Evolutionary conservation across 2,113 vertebrate genomes (phyloP), one percentile per base, ranked within the genome.

Genomic region (Ammodytes marinus): DNA sequence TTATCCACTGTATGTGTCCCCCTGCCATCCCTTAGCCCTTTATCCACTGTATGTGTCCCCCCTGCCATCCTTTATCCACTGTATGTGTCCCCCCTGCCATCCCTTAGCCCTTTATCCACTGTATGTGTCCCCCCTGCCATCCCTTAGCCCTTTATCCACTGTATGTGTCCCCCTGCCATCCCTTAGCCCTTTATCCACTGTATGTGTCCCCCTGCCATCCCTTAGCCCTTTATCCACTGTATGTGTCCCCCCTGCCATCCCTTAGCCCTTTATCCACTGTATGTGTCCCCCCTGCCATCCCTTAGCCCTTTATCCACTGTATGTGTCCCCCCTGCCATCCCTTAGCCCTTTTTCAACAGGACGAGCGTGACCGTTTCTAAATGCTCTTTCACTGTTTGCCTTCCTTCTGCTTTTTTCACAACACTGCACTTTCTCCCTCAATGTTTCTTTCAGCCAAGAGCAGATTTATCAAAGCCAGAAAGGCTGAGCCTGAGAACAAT

Each of bases 391-490:
- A 5, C 10, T 17, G 6, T 11, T 40, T 67, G 1, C 9, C 50
- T 15, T 57, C 11, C 45, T 43, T 19, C 10, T 70, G 17, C 15
- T 37, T 27, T 11, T 43, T 4, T 60, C 6, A 19, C 5, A 8
- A 40, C 57, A 19, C 27, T 9, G 42, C 17, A 5, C 64, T 50
- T 67, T 67, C 27, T 59, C 3, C 14, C 37, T 1, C 11, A 8
- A 43, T 11, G 6, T 60, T 50, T 37, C 46, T 19, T 66, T 4
- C 81, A 82, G n/a, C 66, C 73, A 93, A 82, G 84, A 79, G 65
- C 79, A 95, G 91, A 79, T 97, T 96, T 93, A 76, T 95, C 78
- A 96, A 96, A 94, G 12, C 74, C 83, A 91, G 83, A 74, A 95
- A 92, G 77, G 65, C 89, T 77, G 90, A 94, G 88, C 11, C 65